These are phyloP conservation scores for Bacillus rossius DNA, from an alignment of 1,140 invertebrate species.

Conservation along the genomic window DNA sequence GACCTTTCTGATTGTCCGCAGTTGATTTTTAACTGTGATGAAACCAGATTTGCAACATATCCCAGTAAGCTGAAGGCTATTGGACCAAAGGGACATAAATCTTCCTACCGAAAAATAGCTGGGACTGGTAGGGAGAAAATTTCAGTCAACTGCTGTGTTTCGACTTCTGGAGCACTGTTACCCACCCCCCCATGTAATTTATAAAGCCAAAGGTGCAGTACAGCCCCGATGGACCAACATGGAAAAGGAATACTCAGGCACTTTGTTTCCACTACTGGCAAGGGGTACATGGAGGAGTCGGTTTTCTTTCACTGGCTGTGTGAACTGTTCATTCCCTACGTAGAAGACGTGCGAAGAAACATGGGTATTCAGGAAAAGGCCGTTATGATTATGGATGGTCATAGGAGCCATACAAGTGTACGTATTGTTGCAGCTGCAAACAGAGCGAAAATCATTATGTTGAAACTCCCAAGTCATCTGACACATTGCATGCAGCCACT, in stretches of 20 bases:
- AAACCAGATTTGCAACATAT: too few relatives aligned
- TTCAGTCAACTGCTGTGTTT: too few relatives aligned
- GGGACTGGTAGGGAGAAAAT: too few relatives aligned
- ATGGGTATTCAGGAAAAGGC: slow-evolving; percentile 10
- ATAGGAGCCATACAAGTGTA: slow-evolving; percentile 27
- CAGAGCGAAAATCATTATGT: too few relatives aligned
- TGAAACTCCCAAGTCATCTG: slow-evolving; percentile 31
- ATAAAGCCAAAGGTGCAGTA: slow-evolving; percentile 26
- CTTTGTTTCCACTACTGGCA: slow-evolving; percentile 28
- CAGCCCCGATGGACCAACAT: slow-evolving; percentile 31
- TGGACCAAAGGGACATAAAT: too few relatives aligned
- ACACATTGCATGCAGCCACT: slow-evolving; percentile 29
- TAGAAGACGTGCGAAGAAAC: too few relatives aligned
- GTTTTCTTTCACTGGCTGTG: slow-evolving; percentile 31
- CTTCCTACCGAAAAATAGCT: too few relatives aligned
- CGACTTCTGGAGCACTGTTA: slow-evolving; percentile 24
- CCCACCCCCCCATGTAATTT: slow-evolving; percentile 33
- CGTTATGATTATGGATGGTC: slow-evolving; percentile 26
- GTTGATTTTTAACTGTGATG: too few relatives aligned
- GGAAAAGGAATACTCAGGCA: slow-evolving; percentile 26
- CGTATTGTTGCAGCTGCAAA: slow-evolving; percentile 22
- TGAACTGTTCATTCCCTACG: background rate
- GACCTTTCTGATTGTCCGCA: too few relatives aligned
- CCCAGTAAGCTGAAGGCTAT: too few relatives aligned
- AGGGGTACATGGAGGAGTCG: slow-evolving; percentile 34